phyloP scores from a whole-genome alignment of 1,140 invertebrate species.

The Vanessa tameamea region DNA sequence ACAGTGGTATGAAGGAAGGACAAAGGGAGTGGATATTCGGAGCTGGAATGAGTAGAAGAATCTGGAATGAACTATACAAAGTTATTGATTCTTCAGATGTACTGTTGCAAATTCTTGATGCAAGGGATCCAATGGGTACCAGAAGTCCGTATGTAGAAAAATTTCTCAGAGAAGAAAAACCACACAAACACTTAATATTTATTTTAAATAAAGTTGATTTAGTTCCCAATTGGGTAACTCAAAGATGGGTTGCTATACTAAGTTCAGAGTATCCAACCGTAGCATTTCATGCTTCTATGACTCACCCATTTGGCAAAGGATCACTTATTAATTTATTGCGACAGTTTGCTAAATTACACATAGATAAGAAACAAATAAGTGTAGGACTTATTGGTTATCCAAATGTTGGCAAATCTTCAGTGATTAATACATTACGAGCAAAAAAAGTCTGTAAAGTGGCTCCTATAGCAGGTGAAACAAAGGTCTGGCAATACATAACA shows the following conservation, averaged over 20 bases:
- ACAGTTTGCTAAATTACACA: conserved; percentile 97
- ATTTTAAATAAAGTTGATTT: conserved; percentile 97
- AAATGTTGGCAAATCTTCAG: conserved; percentile 99
- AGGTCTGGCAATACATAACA: conserved; percentile 99
- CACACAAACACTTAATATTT: conserved; percentile 97
- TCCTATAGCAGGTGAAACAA: conserved; percentile 99
- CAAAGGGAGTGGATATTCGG: conserved; percentile 93
- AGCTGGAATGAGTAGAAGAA: conserved; percentile 97
- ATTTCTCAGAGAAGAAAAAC: conserved; percentile 93
- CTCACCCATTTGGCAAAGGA: conserved; percentile 99
- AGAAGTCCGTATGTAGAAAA: conserved; percentile 96
- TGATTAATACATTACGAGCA: conserved; percentile 97
- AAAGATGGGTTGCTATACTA: conserved; percentile 96
- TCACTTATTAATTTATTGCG: conserved; percentile 97
- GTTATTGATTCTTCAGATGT: conserved; percentile 99
- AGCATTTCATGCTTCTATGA: conserved; percentile 98
- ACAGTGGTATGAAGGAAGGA: conserved; percentile 88
- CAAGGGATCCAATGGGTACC: conserved; percentile 97
- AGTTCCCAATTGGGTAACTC: conserved; percentile 98
- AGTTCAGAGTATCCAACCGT: conserved; percentile 98
- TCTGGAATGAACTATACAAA: conserved; percentile 99
- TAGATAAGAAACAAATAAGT: conserved; percentile 98
- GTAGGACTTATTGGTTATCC: conserved; percentile 99
- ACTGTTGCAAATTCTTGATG: conserved; percentile 95
- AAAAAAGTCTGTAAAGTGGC: conserved; percentile 99